Conservation (phyloP, 2,797 vertebrate species). For the Thunnus albacares region DNA sequence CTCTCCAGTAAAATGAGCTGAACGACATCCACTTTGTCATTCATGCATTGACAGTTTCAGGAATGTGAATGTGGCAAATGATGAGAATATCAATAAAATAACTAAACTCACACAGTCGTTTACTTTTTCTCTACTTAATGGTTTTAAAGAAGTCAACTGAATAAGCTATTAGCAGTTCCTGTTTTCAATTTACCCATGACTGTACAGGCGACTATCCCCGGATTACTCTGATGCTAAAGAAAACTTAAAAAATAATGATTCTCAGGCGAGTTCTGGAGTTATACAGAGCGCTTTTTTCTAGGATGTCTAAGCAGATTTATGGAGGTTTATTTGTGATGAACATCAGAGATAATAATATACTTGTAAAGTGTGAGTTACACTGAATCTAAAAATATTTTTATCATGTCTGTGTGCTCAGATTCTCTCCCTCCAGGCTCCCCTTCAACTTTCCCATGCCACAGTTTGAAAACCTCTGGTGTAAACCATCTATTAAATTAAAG, state of each 20-base stretch:
- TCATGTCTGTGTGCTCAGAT: background rate
- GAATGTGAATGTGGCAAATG: background rate
- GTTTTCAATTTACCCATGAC: background rate
- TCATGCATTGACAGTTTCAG: background rate
- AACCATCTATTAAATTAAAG: background rate
- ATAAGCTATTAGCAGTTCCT: background rate
- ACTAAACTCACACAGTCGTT: background rate
- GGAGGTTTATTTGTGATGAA: background rate
- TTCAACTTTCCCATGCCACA: background rate
- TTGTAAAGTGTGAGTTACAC: background rate
- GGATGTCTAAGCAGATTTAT: background rate
- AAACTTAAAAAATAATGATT: background rate
- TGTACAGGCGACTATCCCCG: background rate
- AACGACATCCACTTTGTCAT: slow-evolving; percentile 10
- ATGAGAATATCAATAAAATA: background rate
- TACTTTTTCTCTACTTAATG: background rate
- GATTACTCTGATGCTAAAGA: background rate
- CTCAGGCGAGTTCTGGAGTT: background rate
- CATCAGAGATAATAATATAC: no score
- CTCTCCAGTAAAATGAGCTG: background rate
- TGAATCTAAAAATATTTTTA: background rate
- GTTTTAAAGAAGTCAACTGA: background rate
- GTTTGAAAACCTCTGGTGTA: background rate
- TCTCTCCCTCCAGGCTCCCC: no score
- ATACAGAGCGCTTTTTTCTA: background rate